Conservation (phyloP, 1,140 invertebrate species). For the Colletes gigas region DNA sequence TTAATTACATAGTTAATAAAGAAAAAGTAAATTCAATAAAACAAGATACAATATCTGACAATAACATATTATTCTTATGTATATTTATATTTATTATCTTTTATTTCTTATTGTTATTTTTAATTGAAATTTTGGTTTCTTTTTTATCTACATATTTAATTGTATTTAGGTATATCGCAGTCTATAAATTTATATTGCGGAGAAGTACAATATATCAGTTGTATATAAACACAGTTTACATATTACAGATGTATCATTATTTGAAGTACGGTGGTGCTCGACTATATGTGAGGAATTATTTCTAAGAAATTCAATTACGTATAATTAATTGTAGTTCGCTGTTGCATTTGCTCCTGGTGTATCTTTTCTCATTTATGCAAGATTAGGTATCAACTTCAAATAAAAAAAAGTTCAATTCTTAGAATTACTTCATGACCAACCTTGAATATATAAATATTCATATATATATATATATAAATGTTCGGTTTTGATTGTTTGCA, state of each 20-base stretch:
- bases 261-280: background rate
- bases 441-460: too few species aligned
- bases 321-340: too few species aligned
- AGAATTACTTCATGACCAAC: too few species aligned
- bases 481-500: too few species aligned
- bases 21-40: background rate
- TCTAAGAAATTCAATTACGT: too few species aligned
- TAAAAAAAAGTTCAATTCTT: too few species aligned
- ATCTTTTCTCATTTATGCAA: too few species aligned
- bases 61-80: background rate
- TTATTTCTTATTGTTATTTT: background rate
- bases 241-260: slow-evolving; percentile 1
- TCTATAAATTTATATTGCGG: background rate
- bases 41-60: background rate
- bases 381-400: too few species aligned
- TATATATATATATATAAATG: too few species aligned
- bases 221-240: background rate
- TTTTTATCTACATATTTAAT: background rate
- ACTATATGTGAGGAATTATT: too few species aligned
- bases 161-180: background rate
- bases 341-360: too few species aligned
- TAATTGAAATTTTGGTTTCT: background rate
- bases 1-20: background rate
- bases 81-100: slow-evolving; percentile 5
- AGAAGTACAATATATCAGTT: background rate